Evolutionary conservation across 2,888 invertebrate species (phyloP).

Genomic region (Lobophora halterata): DNA sequence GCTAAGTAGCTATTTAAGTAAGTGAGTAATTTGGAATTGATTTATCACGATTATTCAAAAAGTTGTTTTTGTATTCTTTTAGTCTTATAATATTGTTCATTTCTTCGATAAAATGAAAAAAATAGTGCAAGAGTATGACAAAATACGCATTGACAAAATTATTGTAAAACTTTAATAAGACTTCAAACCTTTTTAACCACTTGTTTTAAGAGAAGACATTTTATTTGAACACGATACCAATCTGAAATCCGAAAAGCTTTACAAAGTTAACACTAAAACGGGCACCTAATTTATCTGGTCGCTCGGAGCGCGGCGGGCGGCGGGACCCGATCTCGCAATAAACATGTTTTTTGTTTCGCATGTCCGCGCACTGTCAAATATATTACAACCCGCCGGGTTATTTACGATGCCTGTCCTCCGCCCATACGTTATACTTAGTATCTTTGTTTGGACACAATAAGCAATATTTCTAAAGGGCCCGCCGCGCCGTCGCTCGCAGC

Average conservation of each 20-base stretch:
- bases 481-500: constrained; percentile 75
- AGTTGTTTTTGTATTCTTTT: too few relatives aligned
- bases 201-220: constrained; percentile 1
- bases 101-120: too few relatives aligned
- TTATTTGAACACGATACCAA: constrained; percentile 6
- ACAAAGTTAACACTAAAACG: constrained; percentile 64
- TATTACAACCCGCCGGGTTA: constrained; percentile 79
- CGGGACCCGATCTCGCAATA: constrained; percentile 68
- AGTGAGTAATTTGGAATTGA: too few relatives aligned
- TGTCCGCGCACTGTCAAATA: constrained; percentile 81
- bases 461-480: constrained; percentile 79
- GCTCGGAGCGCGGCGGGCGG: constrained; percentile 47
- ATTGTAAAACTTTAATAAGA: too few relatives aligned
- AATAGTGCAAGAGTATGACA: too few relatives aligned
- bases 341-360: constrained; percentile 80
- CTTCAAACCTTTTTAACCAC: too few relatives aligned
- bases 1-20: too few relatives aligned
- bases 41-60: too few relatives aligned
- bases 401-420: constrained; percentile 79
- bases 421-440: constrained; percentile 81
- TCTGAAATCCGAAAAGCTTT: constrained; percentile 19
- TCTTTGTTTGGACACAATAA: constrained; percentile 82
- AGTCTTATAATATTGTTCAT: too few relatives aligned
- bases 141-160: too few relatives aligned
- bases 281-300: constrained; percentile 60